Evolutionary conservation across 2,888 invertebrate species (phyloP).

Genomic region (Rhogogaster chlorosoma): DNA sequence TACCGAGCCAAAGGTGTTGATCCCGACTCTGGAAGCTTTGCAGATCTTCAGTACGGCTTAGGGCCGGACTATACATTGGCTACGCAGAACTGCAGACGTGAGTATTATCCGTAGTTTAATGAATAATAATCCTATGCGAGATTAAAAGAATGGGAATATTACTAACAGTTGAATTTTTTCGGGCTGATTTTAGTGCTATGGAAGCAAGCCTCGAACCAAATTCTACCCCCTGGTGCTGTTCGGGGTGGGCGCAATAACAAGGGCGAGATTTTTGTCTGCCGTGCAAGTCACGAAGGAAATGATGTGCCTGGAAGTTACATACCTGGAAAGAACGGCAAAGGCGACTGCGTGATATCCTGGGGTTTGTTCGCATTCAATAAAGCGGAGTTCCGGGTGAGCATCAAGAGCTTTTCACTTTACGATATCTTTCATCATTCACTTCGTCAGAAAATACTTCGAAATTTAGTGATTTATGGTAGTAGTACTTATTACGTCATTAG

Average conservation of each 20-base stretch:
- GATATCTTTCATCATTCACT: not conserved
- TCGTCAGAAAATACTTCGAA: not conserved
- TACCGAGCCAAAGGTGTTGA: conserved; percentile 52
- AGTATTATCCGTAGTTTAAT: not conserved
- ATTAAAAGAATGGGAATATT: not conserved
- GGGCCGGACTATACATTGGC: conserved; percentile 55
- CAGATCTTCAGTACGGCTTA: conserved; percentile 57
- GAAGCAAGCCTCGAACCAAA: conserved; percentile 50
- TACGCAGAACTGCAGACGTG: conserved; percentile 56
- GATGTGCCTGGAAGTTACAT: conserved; percentile 56
- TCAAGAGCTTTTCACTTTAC: not conserved
- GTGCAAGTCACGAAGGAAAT: conserved; percentile 56
- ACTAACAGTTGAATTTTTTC: not conserved
- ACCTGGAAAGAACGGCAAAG: conserved; percentile 51
- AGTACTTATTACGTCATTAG: not conserved
- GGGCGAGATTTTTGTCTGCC: conserved; percentile 54
- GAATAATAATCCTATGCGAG: not conserved
- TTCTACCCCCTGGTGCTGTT: conserved; percentile 54
- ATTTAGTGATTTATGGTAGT: not conserved
- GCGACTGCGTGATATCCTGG: conserved; percentile 54
- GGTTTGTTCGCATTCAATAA: conserved; percentile 52
- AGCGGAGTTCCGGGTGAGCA: conserved; percentile 54
- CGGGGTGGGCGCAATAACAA: conserved; percentile 54
- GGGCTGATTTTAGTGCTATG: conserved; percentile 51
- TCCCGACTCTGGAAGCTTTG: conserved; percentile 52